Evolutionary conservation across 2,888 invertebrate genomes (phyloP).

Genomic region (Bunonema sp.): DNA sequence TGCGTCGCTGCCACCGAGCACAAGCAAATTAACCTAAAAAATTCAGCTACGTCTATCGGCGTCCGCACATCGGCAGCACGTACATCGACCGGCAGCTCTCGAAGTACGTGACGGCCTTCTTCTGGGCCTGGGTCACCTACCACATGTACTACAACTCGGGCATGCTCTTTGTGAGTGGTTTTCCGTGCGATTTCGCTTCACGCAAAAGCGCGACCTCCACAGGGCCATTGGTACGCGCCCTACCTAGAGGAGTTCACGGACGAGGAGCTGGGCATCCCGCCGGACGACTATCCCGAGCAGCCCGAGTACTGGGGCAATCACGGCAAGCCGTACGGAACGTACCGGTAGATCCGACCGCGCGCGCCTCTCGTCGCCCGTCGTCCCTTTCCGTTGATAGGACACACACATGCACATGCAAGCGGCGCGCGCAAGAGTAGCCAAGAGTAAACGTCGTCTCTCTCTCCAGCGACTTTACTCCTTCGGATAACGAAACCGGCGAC

Average conservation of each 20-base stretch:
- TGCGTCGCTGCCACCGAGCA: too few relatives aligned
- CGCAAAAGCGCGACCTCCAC: constrained; percentile 5
- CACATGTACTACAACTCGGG: constrained; percentile 39
- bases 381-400: too few relatives aligned
- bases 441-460: too few relatives aligned
- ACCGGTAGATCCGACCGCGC: constrained; percentile 20
- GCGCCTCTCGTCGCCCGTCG: too few relatives aligned
- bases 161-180: constrained; percentile 18
- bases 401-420: too few relatives aligned
- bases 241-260: constrained; percentile 37
- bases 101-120: constrained; percentile 21
- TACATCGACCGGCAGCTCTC: constrained; percentile 28
- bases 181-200: neutral
- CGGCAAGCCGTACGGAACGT: constrained; percentile 23
- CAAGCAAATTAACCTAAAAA: too few relatives aligned
- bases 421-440: too few relatives aligned
- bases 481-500: too few relatives aligned
- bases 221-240: constrained; percentile 42
- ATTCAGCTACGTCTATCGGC: constrained; percentile 31
- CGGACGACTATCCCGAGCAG: constrained; percentile 32
- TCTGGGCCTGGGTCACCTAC: constrained; percentile 37
- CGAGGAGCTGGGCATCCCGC: constrained; percentile 41
- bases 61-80: constrained; percentile 27
- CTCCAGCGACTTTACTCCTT: too few relatives aligned
- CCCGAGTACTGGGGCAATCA: constrained; percentile 43